These are phyloP conservation scores for Phrynosoma platyrhinos DNA, from an alignment of 2,113 vertebrate species.

Conservation along the genomic window DNA sequence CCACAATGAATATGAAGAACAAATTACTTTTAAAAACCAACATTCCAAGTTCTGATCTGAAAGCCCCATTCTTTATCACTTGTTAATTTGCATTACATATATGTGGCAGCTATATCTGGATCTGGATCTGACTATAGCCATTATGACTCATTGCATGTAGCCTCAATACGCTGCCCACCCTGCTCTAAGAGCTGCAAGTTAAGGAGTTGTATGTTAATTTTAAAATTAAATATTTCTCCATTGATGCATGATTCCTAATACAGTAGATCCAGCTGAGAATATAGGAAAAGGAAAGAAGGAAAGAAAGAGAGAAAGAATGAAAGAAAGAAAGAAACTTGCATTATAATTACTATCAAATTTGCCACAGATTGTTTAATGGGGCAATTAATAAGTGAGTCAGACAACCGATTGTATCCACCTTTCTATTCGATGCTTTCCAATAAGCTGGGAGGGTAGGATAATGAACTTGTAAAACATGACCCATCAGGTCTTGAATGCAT, in stretches of 20 bases:
- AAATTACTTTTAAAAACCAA: too few species aligned
- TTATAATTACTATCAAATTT: conserved; percentile 54
- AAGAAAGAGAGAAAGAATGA: neutral
- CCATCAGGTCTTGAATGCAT: conserved; percentile 48
- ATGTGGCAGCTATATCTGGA: neutral
- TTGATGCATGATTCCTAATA: neutral
- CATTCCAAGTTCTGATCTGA: too few species aligned
- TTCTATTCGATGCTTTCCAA: conserved; percentile 58
- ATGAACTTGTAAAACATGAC: conserved; percentile 59
- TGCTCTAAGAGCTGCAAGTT: neutral
- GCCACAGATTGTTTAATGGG: conserved; percentile 59
- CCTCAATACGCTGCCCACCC: neutral
- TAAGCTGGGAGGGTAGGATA: conserved; percentile 50
- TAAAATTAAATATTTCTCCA: neutral
- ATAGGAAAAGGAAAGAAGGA: neutral
- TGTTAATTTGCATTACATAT: too few species aligned
- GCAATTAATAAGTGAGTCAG: conserved; percentile 56
- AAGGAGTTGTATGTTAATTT: neutral
- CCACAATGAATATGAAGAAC: too few species aligned
- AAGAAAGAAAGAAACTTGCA: conserved; percentile 13
- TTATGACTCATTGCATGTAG: too few species aligned
- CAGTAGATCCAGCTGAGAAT: conserved; percentile 4
- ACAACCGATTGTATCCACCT: conserved; percentile 54
- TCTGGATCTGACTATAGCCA: neutral
- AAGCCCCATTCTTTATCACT: too few species aligned